phyloP scores from a whole-genome alignment of 2,797 vertebrate genomes.

The Hyperoplus immaculatus region DNA sequence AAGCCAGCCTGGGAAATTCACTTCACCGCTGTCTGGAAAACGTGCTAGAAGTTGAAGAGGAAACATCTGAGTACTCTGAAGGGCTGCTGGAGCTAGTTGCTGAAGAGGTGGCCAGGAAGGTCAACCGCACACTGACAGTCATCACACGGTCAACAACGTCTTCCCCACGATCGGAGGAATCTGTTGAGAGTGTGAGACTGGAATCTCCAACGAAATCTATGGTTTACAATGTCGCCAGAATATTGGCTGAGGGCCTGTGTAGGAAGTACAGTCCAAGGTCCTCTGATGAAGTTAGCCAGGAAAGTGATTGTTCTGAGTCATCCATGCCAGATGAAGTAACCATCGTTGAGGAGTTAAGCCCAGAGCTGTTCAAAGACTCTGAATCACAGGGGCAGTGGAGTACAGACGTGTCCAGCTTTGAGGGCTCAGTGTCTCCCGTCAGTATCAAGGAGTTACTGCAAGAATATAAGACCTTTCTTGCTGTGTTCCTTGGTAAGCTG shows the following conservation, averaged over 20 bases:
- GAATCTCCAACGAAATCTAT: background rate
- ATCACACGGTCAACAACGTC: background rate
- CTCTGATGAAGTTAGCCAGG: background rate
- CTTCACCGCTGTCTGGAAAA: background rate
- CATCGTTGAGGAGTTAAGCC: background rate
- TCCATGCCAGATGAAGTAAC: too few species aligned
- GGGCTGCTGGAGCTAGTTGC: constrained; percentile 3
- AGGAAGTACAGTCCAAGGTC: too few species aligned
- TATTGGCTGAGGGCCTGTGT: background rate
- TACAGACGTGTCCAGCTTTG: background rate
- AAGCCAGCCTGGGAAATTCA: background rate
- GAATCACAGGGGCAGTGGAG: background rate
- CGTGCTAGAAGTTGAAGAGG: background rate
- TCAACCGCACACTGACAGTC: background rate
- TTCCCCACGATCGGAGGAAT: too few species aligned
- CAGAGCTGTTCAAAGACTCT: background rate
- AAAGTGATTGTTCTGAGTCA: too few species aligned
- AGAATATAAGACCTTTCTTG: background rate
- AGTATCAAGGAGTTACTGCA: background rate
- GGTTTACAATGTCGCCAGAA: background rate
- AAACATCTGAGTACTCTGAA: background rate
- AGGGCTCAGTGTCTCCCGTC: background rate
- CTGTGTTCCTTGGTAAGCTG: background rate
- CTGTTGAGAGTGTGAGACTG: too few species aligned
- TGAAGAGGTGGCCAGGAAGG: background rate